Evolutionary conservation across 37 sponge, comb jelly and placozoan species (phyloP).

Genomic region (Aplysina aerophoba): DNA sequence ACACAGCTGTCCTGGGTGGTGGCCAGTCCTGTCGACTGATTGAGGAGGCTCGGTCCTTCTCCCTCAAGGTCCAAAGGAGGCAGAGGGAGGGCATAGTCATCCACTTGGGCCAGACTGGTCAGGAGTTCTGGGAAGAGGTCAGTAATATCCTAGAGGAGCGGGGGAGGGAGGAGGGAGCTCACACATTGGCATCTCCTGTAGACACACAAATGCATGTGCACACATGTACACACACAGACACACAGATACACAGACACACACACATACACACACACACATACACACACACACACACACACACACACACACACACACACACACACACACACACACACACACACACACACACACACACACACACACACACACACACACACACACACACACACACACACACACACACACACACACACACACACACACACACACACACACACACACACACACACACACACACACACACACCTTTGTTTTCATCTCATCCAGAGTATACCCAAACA

Average conservation of each 20-base stretch:
- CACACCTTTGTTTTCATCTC: constrained; percentile 70
- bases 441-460: neutral
- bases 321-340: constrained; percentile 28
- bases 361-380: neutral
- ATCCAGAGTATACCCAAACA: constrained; percentile 78
- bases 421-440: neutral
- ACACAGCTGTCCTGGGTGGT: constrained; percentile 15
- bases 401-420: neutral
- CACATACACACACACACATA: constrained; percentile 29
- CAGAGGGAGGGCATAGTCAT: constrained; percentile 62
- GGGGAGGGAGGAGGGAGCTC: too few species aligned
- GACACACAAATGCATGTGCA: neutral
- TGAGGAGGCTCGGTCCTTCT: neutral
- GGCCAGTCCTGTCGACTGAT: neutral
- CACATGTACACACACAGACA: neutral
- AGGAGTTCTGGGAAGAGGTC: constrained; percentile 77
- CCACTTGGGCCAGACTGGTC: constrained; percentile 49
- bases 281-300: neutral
- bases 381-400: constrained; percentile 37
- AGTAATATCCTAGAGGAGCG: constrained; percentile 48
- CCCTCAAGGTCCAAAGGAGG: constrained; percentile 62
- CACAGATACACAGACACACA: neutral
- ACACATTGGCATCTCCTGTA: neutral
- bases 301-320: neutral
- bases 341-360: neutral